Percentiles rank a stretch among this genome's conserved stretches.
Conservation (phyloP, 1,140 invertebrate genomes). For the Drosophila lowei region DNA sequence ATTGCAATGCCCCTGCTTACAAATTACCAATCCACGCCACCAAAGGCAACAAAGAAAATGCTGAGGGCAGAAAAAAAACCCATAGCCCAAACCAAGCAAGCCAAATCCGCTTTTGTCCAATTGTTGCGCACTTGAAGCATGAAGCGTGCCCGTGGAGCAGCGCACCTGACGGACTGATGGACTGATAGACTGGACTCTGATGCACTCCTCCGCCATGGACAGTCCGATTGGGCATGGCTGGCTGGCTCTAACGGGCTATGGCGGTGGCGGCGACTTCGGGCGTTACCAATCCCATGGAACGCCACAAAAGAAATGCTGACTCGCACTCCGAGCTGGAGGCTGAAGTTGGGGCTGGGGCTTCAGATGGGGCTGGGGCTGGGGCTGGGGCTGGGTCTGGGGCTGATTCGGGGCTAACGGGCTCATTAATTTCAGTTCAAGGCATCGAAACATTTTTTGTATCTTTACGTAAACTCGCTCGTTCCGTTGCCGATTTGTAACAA, state of each 20-base stretch:
- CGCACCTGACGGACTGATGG: conserved; percentile 44
- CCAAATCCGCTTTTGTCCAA: conserved; percentile 54
- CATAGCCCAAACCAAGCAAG: conserved; percentile 21
- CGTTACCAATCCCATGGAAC: conserved; percentile 56
- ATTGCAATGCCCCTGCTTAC: conserved; percentile 57
- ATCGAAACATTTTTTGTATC: conserved; percentile 18
- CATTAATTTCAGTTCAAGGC: conserved; percentile 80
- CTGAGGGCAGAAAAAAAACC: conserved; percentile 24
- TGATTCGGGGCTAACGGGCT: conserved; percentile 60
- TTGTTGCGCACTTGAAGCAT: conserved; percentile 60
- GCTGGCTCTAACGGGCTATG: conserved; percentile 37
- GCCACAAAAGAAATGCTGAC: conserved; percentile 77
- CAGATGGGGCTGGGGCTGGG: conserved; percentile 13
- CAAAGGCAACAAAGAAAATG: conserved; percentile 44
- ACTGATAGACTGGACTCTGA: conserved; percentile 14
- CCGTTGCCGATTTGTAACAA: conserved; percentile 74
- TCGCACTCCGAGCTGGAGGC: conserved; percentile 32
- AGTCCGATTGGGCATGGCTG: conserved; percentile 68
- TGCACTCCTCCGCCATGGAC: conserved; percentile 44
- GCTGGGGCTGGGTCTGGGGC: conserved; percentile 14
- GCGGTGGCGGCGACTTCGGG: conserved; percentile 23
- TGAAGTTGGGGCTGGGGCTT: conserved; percentile 2
- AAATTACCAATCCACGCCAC: conserved; percentile 53
- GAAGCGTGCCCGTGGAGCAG: conserved; percentile 59
- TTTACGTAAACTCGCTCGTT: conserved; percentile 59